Conservation (phyloP, 2,113 vertebrate species). For the Colinus virginianus region DNA sequence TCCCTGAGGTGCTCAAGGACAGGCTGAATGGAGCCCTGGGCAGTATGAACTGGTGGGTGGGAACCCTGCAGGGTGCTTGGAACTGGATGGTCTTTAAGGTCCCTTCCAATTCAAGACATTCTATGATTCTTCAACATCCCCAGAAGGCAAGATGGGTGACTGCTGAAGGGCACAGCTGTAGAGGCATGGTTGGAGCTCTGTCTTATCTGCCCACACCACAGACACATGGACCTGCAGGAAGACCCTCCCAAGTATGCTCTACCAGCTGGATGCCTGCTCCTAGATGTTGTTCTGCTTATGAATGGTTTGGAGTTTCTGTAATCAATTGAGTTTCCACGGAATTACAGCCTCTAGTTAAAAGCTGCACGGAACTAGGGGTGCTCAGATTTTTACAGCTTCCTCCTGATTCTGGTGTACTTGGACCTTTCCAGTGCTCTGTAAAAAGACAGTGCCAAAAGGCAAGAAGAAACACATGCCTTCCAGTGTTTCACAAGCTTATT, state of each 20-base stretch:
- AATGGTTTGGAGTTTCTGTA: not conserved
- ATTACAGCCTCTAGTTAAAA: not conserved
- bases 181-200: not conserved
- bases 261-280: not conserved
- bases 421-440: not conserved
- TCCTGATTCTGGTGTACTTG: not conserved
- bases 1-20: too few species aligned
- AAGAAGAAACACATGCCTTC: slow-evolving; percentile 6
- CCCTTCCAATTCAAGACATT: too few species aligned
- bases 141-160: not conserved
- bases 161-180: not conserved
- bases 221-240: rapidly evolving
- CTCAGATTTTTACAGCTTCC: slow-evolving; percentile 16
- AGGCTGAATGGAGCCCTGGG: too few species aligned
- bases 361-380: not conserved
- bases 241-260: not conserved
- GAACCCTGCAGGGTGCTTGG: too few species aligned
- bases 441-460: slow-evolving; percentile 9
- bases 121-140: too few species aligned
- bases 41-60: too few species aligned
- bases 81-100: too few species aligned
- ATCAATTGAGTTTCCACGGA: not conserved
- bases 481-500: not conserved
- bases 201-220: not conserved
- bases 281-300: not conserved